A percentile compares a stretch with the other conserved stretches of the same genome.
Evolutionary conservation across 2,113 vertebrate genomes (phyloP).

Genomic region (Otolemur garnettii): DNA sequence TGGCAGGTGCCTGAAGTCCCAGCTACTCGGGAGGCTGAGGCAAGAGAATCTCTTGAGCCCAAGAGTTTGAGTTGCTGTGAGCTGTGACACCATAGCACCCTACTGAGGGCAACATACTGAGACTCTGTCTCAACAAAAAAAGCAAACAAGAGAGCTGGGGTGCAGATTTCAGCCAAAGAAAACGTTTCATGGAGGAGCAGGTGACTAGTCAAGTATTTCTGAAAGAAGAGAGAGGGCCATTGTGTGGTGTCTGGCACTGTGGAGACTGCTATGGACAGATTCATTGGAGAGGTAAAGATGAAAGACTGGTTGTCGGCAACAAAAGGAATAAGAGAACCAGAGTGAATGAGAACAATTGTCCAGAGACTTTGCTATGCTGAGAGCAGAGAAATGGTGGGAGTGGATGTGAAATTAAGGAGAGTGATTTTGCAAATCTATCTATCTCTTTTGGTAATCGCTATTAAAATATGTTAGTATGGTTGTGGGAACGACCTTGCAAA

Average conservation of each 20-base stretch:
- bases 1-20: too few species aligned
- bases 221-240: background rate
- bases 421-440: background rate
- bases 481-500: background rate
- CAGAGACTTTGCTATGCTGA: background rate
- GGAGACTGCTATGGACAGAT: background rate
- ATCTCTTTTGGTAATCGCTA: background rate
- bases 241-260: background rate
- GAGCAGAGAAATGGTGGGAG: background rate
- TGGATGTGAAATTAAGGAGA: background rate
- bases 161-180: background rate
- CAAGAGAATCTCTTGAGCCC: too few species aligned
- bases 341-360: background rate
- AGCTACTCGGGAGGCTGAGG: too few species aligned
- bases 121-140: too few species aligned
- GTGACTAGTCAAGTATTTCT: background rate
- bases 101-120: too few species aligned
- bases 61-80: too few species aligned
- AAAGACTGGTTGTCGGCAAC: background rate
- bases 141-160: background rate
- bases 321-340: background rate
- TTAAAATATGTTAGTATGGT: background rate
- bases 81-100: too few species aligned
- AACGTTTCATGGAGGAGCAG: background rate
- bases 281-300: background rate